Evolutionary conservation across 2,888 invertebrate species (phyloP).

Genomic region (Yponomeuta malinellus): DNA sequence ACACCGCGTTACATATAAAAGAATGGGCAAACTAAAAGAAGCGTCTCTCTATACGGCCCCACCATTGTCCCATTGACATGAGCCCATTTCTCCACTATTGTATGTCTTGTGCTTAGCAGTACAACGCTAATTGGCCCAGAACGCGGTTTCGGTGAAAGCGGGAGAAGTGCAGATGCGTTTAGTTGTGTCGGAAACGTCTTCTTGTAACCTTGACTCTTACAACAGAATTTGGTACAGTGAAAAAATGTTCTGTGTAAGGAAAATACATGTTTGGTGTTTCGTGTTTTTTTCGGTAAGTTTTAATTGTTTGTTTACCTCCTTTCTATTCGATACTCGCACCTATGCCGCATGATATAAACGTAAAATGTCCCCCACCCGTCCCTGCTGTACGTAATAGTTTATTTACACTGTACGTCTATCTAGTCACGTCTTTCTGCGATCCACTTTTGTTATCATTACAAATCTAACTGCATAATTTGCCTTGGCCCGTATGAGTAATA

Average conservation of each 20-base stretch:
- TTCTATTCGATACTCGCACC: background rate
- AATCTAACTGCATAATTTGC: background rate
- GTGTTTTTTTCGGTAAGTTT: constrained; percentile 8
- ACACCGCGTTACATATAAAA: background rate
- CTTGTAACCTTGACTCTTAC: constrained; percentile 29
- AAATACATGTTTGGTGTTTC: background rate
- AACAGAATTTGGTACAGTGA: background rate
- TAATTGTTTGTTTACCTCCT: background rate
- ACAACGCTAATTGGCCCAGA: constrained; percentile 53
- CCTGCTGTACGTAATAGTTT: background rate
- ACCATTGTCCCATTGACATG: constrained; percentile 43
- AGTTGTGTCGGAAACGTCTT: constrained; percentile 38
- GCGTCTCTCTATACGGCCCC: constrained; percentile 23
- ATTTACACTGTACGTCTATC: background rate
- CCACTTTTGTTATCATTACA: background rate
- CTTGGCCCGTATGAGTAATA: background rate
- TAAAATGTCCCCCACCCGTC: too few relatives aligned
- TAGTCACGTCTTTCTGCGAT: background rate
- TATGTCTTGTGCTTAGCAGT: constrained; percentile 38
- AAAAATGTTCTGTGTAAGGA: constrained; percentile 2
- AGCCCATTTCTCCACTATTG: constrained; percentile 42
- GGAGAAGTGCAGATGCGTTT: constrained; percentile 31
- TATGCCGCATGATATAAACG: too few relatives aligned
- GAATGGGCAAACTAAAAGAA: background rate
- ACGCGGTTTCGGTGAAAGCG: constrained; percentile 44